phyloP scores from a whole-genome alignment of 2,113 vertebrate genomes.

The Xyliphius kryptos region DNA sequence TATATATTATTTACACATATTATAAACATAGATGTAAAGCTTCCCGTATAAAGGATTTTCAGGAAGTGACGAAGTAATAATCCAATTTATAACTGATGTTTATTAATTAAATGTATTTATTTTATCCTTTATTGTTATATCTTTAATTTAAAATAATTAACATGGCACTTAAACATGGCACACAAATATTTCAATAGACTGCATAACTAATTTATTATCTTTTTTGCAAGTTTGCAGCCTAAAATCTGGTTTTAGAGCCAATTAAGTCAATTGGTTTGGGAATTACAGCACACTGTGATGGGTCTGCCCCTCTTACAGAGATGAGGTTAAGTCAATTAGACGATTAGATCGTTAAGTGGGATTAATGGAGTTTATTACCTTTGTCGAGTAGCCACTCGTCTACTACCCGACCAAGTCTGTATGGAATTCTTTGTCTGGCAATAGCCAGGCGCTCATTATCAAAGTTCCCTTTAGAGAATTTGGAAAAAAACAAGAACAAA shows the following conservation, averaged over 20 bases:
- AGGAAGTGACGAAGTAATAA: too few relatives aligned
- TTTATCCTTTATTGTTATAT: too few relatives aligned
- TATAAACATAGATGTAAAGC: too few relatives aligned
- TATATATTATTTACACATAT: too few relatives aligned
- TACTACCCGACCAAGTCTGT: conserved; percentile 97
- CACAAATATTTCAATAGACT: not conserved
- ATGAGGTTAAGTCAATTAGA: conserved; percentile 73
- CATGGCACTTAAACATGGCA: too few relatives aligned
- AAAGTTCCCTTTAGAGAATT: conserved; percentile 96
- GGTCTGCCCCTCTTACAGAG: conserved; percentile 75
- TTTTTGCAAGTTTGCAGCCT: not conserved
- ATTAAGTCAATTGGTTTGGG: not conserved
- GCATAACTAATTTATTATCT: conserved; percentile 5
- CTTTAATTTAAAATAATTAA: too few relatives aligned
- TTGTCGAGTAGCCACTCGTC: conserved; percentile 99
- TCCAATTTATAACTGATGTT: too few relatives aligned
- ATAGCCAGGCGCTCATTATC: conserved; percentile 98
- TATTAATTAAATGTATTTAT: too few relatives aligned
- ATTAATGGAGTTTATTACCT: conserved; percentile 93
- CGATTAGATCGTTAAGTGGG: conserved; percentile 66
- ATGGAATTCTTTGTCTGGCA: conserved; percentile 98
- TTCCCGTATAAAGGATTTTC: too few relatives aligned
- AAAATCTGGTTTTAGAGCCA: too few relatives aligned
- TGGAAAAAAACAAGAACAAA: conserved; percentile 55
- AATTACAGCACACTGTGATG: conserved; percentile 30